Percentiles rank a stretch among this genome's conserved stretches.
These are phyloP conservation scores for Brachionus asplanchnoidis DNA, from an alignment of 1,140 invertebrate species.

Conservation along the genomic window DNA sequence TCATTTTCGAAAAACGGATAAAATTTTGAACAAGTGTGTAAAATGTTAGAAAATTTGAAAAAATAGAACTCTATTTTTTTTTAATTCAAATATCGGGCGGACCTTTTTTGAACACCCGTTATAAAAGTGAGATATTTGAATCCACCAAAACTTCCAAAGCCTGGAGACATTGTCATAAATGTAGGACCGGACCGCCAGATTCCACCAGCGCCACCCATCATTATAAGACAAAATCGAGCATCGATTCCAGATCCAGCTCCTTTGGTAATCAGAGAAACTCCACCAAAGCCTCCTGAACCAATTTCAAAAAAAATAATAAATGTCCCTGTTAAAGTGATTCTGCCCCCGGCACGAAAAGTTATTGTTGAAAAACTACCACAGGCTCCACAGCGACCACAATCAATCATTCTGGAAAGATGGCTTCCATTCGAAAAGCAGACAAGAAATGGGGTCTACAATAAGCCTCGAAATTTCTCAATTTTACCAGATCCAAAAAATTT, in stretches of 20 bases:
- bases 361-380: conserved; percentile 29
- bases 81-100: too few species aligned
- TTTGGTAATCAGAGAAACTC: not conserved
- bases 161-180: conserved; percentile 21
- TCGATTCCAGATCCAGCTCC: not conserved
- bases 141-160: not conserved
- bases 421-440: conserved; percentile 19
- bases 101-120: too few species aligned
- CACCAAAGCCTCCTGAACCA: not conserved
- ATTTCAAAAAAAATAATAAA: not conserved
- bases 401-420: conserved; percentile 38
- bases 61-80: too few species aligned
- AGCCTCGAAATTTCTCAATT: not conserved
- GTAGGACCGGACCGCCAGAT: not conserved
- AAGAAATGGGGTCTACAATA: conserved; percentile 1
- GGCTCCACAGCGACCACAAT: not conserved
- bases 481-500: not conserved
- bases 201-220: conserved; percentile 19
- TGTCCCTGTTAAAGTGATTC: not conserved
- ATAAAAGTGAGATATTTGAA: conserved; percentile 19
- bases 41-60: too few species aligned
- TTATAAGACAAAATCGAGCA: conserved; percentile 22
- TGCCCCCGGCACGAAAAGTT: conserved; percentile 28
- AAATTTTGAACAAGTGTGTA: too few species aligned
- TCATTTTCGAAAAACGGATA: too few species aligned